A percentile compares a stretch with the other conserved stretches of the same genome.
Evolutionary conservation across 2,113 vertebrate genomes (phyloP).

Genomic region (Corynorhinus townsendii): DNA sequence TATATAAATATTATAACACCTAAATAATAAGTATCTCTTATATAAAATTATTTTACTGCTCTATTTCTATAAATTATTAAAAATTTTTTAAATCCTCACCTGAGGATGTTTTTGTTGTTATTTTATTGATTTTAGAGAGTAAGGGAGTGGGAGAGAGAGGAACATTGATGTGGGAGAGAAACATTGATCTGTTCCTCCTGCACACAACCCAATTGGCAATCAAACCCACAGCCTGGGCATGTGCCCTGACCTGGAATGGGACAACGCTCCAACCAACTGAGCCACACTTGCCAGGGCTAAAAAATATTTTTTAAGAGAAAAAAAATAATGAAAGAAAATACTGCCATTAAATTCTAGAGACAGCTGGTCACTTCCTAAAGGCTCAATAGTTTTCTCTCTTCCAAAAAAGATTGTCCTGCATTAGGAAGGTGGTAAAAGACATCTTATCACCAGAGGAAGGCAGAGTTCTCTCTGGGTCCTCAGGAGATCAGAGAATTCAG

Average conservation of each 20-base stretch:
- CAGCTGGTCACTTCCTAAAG: background rate
- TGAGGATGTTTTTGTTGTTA: too few species aligned
- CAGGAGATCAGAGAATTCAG: background rate
- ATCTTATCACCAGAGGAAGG: background rate
- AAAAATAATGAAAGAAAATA: background rate
- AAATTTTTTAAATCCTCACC: too few species aligned
- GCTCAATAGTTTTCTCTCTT: background rate
- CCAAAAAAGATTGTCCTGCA: background rate
- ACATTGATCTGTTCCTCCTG: too few species aligned
- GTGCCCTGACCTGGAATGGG: too few species aligned
- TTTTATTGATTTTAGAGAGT: too few species aligned
- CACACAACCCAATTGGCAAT: too few species aligned
- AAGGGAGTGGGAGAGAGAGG: too few species aligned
- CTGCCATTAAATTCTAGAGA: background rate
- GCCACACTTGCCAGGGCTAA: too few species aligned
- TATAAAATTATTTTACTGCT: background rate
- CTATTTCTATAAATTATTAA: background rate
- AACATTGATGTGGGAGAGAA: too few species aligned
- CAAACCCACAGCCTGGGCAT: too few species aligned
- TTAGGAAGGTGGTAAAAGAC: background rate
- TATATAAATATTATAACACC: background rate
- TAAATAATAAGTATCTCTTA: background rate
- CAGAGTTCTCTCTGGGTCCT: background rate
- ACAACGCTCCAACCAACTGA: too few species aligned
- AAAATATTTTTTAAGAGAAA: background rate